Evolutionary conservation across 2,888 invertebrate species (phyloP).

Genomic region (Adelognathus sp.): DNA sequence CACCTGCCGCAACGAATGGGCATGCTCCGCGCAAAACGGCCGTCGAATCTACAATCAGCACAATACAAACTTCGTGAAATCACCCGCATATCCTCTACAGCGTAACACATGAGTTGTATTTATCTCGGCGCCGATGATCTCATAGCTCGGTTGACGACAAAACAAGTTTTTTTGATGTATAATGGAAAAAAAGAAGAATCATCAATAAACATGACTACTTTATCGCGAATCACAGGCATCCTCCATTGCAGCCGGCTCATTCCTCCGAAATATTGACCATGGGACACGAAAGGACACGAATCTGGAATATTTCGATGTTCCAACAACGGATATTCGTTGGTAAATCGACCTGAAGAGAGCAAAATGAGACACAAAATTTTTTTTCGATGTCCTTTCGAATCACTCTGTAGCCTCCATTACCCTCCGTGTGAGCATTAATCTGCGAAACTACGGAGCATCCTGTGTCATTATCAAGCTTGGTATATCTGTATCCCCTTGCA

Average conservation of each 20-base stretch:
- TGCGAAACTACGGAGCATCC: constrained; percentile 8
- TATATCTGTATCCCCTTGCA: not conserved
- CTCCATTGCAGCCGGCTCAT: not conserved
- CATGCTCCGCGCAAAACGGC: constrained; percentile 35
- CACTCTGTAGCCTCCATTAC: not conserved
- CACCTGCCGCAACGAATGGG: constrained; percentile 64
- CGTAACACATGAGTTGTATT: not conserved
- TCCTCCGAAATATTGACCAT: not conserved
- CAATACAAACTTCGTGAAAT: constrained; percentile 19
- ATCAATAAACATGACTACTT: not conserved
- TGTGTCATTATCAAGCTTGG: constrained; percentile 4
- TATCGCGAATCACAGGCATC: not conserved
- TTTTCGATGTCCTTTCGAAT: not conserved
- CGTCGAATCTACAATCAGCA: constrained; percentile 39
- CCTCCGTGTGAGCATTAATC: not conserved
- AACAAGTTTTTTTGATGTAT: not conserved
- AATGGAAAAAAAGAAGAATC: not conserved
- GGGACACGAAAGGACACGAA: not conserved
- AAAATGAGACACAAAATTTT: not conserved
- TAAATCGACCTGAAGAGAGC: not conserved
- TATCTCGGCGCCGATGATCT: not conserved
- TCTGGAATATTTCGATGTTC: not conserved
- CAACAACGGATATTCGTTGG: not conserved
- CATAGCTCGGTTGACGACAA: not conserved
- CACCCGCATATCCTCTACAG: not conserved